These are phyloP conservation scores for Aspidiotus rigidus DNA, from an alignment of 2,888 invertebrate genomes.

Conservation along the genomic window DNA sequence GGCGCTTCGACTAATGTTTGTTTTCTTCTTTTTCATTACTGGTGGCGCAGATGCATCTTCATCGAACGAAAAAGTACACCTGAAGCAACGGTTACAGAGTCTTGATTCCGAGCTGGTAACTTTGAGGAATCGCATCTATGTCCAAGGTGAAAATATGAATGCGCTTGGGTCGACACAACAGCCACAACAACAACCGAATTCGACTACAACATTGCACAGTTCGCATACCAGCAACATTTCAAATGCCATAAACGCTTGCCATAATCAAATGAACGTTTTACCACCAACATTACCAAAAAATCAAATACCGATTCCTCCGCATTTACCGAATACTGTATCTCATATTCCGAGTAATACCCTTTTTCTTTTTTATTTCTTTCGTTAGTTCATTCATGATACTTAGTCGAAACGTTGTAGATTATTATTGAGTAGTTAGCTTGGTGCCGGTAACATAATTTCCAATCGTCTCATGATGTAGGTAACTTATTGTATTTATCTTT, in stretches of 20 bases:
- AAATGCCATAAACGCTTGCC: constrained; percentile 15
- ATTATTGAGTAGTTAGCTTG: neutral
- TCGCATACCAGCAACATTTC: constrained; percentile 18
- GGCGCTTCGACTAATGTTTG: neutral
- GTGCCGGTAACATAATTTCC: neutral
- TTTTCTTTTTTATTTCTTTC: neutral
- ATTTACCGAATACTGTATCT: constrained; percentile 20
- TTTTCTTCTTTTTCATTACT: constrained; percentile 1
- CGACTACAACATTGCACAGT: constrained; percentile 35
- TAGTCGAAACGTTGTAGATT: constrained; percentile 1
- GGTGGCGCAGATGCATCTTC: constrained; percentile 75
- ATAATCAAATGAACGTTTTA: constrained; percentile 25
- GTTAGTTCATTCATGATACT: neutral
- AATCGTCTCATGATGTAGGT: neutral
- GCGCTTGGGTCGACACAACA: neutral
- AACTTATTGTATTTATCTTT: neutral
- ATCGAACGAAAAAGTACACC: constrained; percentile 85
- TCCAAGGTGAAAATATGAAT: constrained; percentile 47
- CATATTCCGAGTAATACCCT: constrained; percentile 18
- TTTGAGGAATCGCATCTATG: constrained; percentile 78
- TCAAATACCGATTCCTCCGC: constrained; percentile 31
- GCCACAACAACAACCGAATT: constrained; percentile 36
- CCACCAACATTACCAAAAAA: constrained; percentile 31
- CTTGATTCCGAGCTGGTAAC: constrained; percentile 86
- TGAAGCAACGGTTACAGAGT: constrained; percentile 82